A percentile compares a stretch with the other conserved stretches of the same genome.
Conservation (phyloP, 2,888 invertebrate species). For the Epistrophella euchroma region DNA sequence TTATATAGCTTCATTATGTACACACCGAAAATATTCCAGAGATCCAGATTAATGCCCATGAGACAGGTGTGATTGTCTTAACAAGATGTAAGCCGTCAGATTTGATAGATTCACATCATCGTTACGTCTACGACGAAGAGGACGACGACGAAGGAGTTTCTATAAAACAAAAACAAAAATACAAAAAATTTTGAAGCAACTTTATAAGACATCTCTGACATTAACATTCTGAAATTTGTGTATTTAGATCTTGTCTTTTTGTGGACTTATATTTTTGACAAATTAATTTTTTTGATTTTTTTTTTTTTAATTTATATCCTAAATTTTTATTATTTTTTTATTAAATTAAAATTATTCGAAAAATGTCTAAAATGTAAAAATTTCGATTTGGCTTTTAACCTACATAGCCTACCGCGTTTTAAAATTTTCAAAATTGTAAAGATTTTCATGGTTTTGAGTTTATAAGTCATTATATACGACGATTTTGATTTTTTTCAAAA, state of each 20-base stretch:
- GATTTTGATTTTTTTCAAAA: too few relatives aligned
- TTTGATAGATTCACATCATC: constrained; percentile 76
- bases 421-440: too few relatives aligned
- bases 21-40: constrained; percentile 54
- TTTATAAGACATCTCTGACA: constrained; percentile 5
- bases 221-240: constrained; percentile 4
- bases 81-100: constrained; percentile 75
- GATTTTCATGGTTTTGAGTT: too few relatives aligned
- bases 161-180: not conserved
- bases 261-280: constrained; percentile 9
- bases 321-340: too few relatives aligned
- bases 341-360: too few relatives aligned
- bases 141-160: constrained; percentile 9
- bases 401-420: too few relatives aligned
- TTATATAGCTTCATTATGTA: constrained; percentile 11
- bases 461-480: too few relatives aligned
- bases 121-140: constrained; percentile 50
- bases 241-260: not conserved
- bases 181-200: not conserved
- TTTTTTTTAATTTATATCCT: not conserved
- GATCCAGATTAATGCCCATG: constrained; percentile 75
- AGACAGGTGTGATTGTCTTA: constrained; percentile 76
- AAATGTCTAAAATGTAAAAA: too few relatives aligned
- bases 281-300: not conserved
- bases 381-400: too few relatives aligned